Percentiles rank a stretch among this genome's conserved stretches.
These are phyloP conservation scores for Notothenia rossii DNA, from an alignment of 2,113 vertebrate genomes.

Conservation along the genomic window DNA sequence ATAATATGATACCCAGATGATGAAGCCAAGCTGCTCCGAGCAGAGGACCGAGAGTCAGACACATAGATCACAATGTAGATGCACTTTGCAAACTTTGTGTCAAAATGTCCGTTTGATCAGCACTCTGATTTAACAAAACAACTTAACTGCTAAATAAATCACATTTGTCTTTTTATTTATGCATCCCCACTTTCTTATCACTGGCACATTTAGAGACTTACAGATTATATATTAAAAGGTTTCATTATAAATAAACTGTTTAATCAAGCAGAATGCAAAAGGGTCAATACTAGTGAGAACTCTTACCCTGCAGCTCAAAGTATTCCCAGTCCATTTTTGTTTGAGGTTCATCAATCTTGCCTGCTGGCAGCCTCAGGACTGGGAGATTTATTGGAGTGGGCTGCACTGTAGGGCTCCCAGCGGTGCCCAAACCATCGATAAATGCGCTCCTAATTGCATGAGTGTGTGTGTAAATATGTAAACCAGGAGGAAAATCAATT, in stretches of 20 bases:
- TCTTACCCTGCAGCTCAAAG: conserved; percentile 55
- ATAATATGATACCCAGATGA: conserved; percentile 63
- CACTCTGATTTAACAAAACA: conserved; percentile 1
- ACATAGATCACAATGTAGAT: conserved; percentile 39
- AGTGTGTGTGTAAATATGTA: conserved; percentile 78
- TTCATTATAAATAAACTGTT: conserved; percentile 26
- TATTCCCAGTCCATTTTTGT: conserved; percentile 61
- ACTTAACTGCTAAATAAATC: neutral
- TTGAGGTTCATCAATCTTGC: conserved; percentile 67
- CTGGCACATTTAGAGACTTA: neutral
- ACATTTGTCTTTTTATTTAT: neutral
- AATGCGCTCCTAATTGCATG: conserved; percentile 74
- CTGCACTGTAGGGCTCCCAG: conserved; percentile 58
- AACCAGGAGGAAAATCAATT: conserved; percentile 75
- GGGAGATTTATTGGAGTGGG: conserved; percentile 69
- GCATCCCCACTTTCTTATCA: neutral
- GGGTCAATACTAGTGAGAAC: conserved; percentile 50
- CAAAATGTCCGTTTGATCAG: neutral
- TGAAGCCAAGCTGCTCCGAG: conserved; percentile 48
- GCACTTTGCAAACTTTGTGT: conserved; percentile 27
- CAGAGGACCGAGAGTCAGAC: conserved; percentile 33
- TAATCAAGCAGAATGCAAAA: conserved; percentile 8
- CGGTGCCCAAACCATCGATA: conserved; percentile 67
- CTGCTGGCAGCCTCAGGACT: conserved; percentile 49
- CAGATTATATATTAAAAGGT: conserved; percentile 3